These are phyloP conservation scores for Cerastoderma edule DNA, from an alignment of 2,888 invertebrate genomes.

Conservation along the genomic window DNA sequence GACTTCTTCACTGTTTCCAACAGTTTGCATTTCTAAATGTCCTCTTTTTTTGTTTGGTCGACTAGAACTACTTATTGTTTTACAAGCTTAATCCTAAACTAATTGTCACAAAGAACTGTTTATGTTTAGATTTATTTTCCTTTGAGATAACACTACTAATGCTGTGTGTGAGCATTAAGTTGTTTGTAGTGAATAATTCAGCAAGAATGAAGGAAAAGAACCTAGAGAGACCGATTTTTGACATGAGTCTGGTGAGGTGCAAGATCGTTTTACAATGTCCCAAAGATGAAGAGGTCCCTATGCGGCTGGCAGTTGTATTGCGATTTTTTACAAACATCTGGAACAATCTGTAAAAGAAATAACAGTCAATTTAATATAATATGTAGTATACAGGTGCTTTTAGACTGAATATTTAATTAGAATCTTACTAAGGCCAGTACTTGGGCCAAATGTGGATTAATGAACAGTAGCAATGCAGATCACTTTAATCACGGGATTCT, in stretches of 20 bases:
- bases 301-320: constrained; percentile 11
- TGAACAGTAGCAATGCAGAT: no score
- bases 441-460: no score
- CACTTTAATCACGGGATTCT: no score
- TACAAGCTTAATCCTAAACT: no score
- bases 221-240: constrained; percentile 75
- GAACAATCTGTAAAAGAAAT: constrained; percentile 50
- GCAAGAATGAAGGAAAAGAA: constrained; percentile 75
- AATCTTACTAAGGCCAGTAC: no score
- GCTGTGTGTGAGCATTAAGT: constrained; percentile 54
- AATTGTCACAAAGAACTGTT: constrained; percentile 12
- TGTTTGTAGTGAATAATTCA: constrained; percentile 77
- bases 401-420: no score
- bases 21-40: constrained; percentile 53
- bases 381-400: no score
- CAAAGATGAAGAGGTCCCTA: constrained; percentile 12
- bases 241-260: constrained; percentile 77
- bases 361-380: no score
- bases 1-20: constrained; percentile 38
- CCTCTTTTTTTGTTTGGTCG: no score
- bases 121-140: constrained; percentile 12
- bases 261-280: constrained; percentile 48
- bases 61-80: no score
- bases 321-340: constrained; percentile 47
- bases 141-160: neutral